Evolutionary conservation across 2,113 vertebrate species (phyloP).

Genomic region (Urocynchramus pylzowi): DNA sequence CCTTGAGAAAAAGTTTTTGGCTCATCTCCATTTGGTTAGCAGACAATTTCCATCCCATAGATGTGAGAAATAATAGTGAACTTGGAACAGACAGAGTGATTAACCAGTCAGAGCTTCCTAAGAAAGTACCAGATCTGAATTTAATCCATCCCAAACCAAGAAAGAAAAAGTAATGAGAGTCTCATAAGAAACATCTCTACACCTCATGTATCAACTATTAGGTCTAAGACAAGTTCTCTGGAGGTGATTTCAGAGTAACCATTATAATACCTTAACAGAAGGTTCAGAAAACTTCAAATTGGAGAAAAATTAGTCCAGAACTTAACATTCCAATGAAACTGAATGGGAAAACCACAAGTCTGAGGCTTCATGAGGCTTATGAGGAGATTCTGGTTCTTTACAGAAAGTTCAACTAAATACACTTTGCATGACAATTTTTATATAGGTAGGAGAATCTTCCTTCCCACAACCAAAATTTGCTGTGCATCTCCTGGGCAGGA

Average conservation of each 20-base stretch:
- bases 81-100: not conserved
- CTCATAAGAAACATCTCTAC: not conserved
- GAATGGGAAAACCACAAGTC: not conserved
- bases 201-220: not conserved
- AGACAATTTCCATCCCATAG: not conserved
- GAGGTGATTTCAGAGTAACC: not conserved
- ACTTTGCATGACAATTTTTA: not conserved
- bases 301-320: not conserved
- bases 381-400: not conserved
- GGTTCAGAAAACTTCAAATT: not conserved
- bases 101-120: not conserved
- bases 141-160: not conserved
- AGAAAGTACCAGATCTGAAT: not conserved
- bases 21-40: not conserved
- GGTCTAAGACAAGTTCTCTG: not conserved
- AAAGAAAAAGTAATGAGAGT: not conserved
- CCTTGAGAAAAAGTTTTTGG: conserved; percentile 7
- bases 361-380: not conserved
- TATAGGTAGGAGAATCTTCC: not conserved
- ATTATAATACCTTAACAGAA: not conserved
- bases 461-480: not conserved
- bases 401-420: not conserved
- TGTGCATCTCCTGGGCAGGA: not conserved
- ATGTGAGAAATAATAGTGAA: not conserved
- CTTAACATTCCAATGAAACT: not conserved